Base-by-base conservation (phyloP, 2,797 vertebrate species). In the Lemur catta region DNA sequence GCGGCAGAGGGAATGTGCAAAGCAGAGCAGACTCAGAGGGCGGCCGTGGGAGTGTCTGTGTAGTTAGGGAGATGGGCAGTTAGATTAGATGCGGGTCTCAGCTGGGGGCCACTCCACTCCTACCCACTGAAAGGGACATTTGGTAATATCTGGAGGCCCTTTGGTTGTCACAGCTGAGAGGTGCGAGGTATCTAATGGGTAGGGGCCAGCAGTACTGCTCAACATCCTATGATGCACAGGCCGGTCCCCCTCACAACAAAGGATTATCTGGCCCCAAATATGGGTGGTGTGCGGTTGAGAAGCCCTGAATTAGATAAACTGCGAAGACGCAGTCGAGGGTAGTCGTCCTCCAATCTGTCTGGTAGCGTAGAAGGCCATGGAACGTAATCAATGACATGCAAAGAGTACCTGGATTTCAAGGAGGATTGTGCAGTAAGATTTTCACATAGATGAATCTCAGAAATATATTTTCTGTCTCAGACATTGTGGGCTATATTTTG, bases 401-500 rank as follows among this genome's bases (percentile, higher is more conserved):
- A 41, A 38, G 15, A 52, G 59, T 46, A 59, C 13, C 46, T 4
- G 14, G 33, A 85, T 86, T 63, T 87, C 61, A 67, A 35, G 61
- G n/a, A 61, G 55, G 74, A 63, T 26, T 1, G 0, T 46, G 33
- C 28, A 28, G 24, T 43, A 10, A 24, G 38, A 46, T 72, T 35
- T 46, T 43, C 15, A 80, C 67, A 43, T 48, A 20, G 72, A 24
- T 30, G 79, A 65, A 24, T 80, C 80, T 82, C 61, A 88, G 90
- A 89, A 90, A 80, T 33, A 20, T n/a, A 28, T 95, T 86, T 97
- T 87, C 59, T 48, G 43, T 87, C 94, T 84, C 75, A 93, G 84
- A 88, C 46, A 75, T 7, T 2, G 12, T 90, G 87, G 95, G 57
- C 81, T 96, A 6, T 84, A 76, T 96, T 98, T 96, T 92, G 94